These are phyloP conservation scores for Acanthornis magna DNA, from an alignment of 2,797 vertebrate species.

Conservation along the genomic window DNA sequence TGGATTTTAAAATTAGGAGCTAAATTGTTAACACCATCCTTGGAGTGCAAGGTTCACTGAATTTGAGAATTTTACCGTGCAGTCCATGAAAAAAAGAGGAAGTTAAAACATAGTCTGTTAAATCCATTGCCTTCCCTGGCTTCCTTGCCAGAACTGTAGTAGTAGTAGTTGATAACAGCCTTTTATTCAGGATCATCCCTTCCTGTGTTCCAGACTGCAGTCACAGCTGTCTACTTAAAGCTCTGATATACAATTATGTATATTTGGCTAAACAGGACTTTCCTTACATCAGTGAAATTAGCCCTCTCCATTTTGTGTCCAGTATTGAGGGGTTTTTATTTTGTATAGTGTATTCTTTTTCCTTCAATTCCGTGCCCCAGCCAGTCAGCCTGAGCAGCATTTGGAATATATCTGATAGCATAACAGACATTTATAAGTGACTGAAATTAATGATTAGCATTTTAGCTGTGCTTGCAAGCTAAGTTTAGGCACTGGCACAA, in stretches of 20 bases:
- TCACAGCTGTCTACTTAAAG: background rate
- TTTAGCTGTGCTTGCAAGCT: constrained; percentile 21
- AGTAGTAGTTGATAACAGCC: background rate
- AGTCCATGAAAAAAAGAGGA: background rate
- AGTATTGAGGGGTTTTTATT: background rate
- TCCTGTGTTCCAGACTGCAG: background rate
- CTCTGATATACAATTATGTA: background rate
- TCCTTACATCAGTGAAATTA: background rate
- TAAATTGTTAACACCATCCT: background rate
- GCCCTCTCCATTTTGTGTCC: background rate
- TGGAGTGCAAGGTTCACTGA: background rate
- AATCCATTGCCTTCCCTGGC: background rate
- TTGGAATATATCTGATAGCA: background rate
- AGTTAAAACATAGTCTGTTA: background rate
- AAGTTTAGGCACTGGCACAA: background rate
- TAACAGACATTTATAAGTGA: background rate
- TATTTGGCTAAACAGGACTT: constrained; percentile 23
- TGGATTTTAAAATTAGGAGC: background rate
- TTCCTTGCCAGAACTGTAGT: background rate
- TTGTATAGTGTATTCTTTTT: background rate
- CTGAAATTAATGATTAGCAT: background rate
- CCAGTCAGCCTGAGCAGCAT: background rate
- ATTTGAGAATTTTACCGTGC: background rate
- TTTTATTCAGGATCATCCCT: background rate
- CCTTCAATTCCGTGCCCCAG: background rate